These are phyloP conservation scores for Fistularia commersonii DNA, from an alignment of 2,797 vertebrate genomes.

Conservation along the genomic window DNA sequence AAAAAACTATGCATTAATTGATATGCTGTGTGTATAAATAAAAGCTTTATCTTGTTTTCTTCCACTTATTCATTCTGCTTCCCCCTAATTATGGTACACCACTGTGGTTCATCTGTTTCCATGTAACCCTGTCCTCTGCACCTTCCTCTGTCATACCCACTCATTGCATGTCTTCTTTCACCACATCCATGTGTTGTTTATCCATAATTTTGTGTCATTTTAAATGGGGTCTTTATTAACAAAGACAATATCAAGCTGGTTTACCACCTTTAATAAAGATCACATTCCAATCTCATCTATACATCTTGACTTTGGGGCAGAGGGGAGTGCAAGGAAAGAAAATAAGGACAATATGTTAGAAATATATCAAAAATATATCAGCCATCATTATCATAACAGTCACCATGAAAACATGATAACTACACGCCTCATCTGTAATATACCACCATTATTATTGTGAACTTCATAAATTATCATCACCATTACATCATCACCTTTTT, in stretches of 20 bases:
- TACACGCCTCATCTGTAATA: slow-evolving; percentile 35
- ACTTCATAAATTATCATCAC: slow-evolving; percentile 42
- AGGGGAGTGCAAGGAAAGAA: slow-evolving; percentile 56
- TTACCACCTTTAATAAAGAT: slow-evolving; percentile 75
- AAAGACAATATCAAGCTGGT: slow-evolving; percentile 48
- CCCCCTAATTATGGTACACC: too few species aligned
- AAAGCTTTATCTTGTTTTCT: too few species aligned
- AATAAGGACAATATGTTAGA: slow-evolving; percentile 41
- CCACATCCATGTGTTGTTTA: too few species aligned
- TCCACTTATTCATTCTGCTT: too few species aligned
- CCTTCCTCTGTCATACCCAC: too few species aligned
- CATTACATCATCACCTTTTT: slow-evolving; percentile 48
- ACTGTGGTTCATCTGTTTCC: too few species aligned
- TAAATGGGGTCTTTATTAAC: not conserved
- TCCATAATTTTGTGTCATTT: too few species aligned
- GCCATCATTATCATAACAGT: slow-evolving; percentile 41
- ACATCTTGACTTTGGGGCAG: slow-evolving; percentile 52
- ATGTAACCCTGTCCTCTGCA: too few species aligned
- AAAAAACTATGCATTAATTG: too few species aligned
- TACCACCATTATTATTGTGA: slow-evolving; percentile 35
- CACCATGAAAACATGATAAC: slow-evolving; percentile 31
- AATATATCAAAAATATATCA: slow-evolving; percentile 67
- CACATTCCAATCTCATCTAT: slow-evolving; percentile 58
- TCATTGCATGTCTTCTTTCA: too few species aligned
- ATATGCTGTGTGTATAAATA: too few species aligned